phyloP scores from a whole-genome alignment of 2,888 invertebrate genomes.

The Cacoxenus indagator region DNA sequence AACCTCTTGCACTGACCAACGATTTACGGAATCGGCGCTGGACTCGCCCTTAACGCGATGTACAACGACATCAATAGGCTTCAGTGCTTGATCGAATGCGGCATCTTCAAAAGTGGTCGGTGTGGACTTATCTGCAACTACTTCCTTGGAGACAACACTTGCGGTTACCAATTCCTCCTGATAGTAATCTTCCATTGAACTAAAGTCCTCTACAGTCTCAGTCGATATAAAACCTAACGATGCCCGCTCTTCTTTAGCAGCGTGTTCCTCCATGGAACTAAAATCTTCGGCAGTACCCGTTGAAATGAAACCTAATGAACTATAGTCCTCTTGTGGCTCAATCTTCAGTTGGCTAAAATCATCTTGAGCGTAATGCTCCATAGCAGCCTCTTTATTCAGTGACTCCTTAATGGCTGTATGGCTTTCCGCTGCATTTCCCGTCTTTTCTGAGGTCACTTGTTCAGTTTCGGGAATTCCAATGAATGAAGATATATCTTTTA shows the following conservation, averaged over 20 bases:
- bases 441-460: constrained; percentile 37
- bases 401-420: constrained; percentile 50
- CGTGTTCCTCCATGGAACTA: constrained; percentile 57
- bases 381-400: constrained; percentile 54
- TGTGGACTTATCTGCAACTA: constrained; percentile 39
- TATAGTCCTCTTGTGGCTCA: constrained; percentile 50
- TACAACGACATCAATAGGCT: constrained; percentile 58
- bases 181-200: constrained; percentile 67
- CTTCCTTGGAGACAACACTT: constrained; percentile 46
- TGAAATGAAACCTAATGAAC: constrained; percentile 62
- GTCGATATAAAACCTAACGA: constrained; percentile 64
- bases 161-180: constrained; percentile 58
- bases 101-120: constrained; percentile 53
- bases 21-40: constrained; percentile 73
- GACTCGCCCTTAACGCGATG: constrained; percentile 68
- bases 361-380: constrained; percentile 53
- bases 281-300: constrained; percentile 62
- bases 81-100: constrained; percentile 53
- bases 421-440: too few species aligned
- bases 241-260: constrained; percentile 58
- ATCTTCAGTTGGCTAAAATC: constrained; percentile 39
- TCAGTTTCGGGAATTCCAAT: constrained; percentile 61
- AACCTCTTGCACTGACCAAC: constrained; percentile 83
- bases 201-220: constrained; percentile 66
- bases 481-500: constrained; percentile 60